Base-by-base conservation (phyloP, 2,888 invertebrate genomes). In the Erebia palarica region DNA sequence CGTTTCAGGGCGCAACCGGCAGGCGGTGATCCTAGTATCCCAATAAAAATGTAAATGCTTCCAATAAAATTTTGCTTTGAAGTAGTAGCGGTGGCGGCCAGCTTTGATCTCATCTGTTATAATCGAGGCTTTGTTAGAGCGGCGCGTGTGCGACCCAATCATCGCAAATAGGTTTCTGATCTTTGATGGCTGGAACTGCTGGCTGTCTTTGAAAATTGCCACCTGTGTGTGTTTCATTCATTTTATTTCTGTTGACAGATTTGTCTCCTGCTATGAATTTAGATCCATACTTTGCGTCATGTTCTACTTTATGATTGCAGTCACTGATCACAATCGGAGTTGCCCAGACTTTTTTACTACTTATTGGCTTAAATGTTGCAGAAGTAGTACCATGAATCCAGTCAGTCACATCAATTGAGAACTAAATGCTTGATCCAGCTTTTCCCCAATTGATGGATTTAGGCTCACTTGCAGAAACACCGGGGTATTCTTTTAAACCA, bases 21-120 rank as follows among this genome's bases (percentile, higher is more conserved):
- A 86, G 86, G 84, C 86, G 87, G 89, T 91, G 74, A 91, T 90
- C 91, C 91, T 91, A 87, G 89, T 86, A 86, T 85, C 85, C 88
- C 91, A 93, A 93, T 93, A 93, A 92, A 93, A 90, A 93, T 92
- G 93, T 92, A 91, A 93, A 93, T 93, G 82, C 80, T 83, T 81
- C 84, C 88, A 90, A 92, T 92, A 92, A 91, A 90, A 91, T 88
- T 88, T 90, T 90, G 89, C 90, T 92, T 91, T 92, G 91, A 92
- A 88, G 88, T 85, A 84, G 84, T 82, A 82, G 81, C 83, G 77
- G 79, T 78, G 79, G 81, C 78, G 81, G 80, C 75, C 75, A 78
- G 82, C 91, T 92, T 92, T 93, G 91, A 93, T 91, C 86, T 89
- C 84, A 85, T 78, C 80, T 79, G 82, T 82, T 82, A 83, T 87